phyloP scores from a whole-genome alignment of 1,140 invertebrate genomes.

The Temnothorax curvispinosus region DNA sequence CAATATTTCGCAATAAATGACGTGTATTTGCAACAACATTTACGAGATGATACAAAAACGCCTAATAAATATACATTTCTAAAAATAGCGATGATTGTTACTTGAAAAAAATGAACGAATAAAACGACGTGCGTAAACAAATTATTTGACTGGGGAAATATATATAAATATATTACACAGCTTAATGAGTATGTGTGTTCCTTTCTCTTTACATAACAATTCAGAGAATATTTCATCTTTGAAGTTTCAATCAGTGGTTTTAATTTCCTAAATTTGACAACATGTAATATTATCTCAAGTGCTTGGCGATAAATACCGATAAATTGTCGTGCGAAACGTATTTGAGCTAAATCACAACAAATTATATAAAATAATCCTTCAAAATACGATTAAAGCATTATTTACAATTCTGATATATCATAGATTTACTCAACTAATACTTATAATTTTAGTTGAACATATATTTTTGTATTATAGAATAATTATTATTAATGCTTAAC shows the following conservation, averaged over 20 bases:
- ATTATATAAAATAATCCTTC: constrained; percentile 22
- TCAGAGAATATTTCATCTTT: background rate
- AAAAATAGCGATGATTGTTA: constrained; percentile 25
- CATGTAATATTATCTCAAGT: background rate
- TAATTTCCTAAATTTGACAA: background rate
- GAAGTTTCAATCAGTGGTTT: background rate
- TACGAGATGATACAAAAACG: constrained; percentile 33
- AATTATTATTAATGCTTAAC: constrained; percentile 33
- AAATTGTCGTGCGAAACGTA: constrained; percentile 34
- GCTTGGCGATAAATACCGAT: background rate
- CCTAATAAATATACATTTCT: constrained; percentile 33
- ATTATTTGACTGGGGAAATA: background rate
- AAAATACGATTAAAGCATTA: constrained; percentile 17
- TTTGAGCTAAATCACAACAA: constrained; percentile 1
- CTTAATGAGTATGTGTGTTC: constrained; percentile 9
- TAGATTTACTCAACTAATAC: background rate
- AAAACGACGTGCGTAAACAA: constrained; percentile 20
- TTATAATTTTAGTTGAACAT: background rate
- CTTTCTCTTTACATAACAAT: background rate
- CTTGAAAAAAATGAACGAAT: background rate
- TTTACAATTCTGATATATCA: constrained; percentile 22
- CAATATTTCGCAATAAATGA: constrained; percentile 30
- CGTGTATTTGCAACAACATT: constrained; percentile 18
- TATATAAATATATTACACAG: constrained; percentile 8
- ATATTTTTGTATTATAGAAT: constrained; percentile 37